Evolutionary conservation across 1,140 invertebrate genomes (phyloP), one percentile per base, ranked within the genome.

Genomic region (Anastatus disparis): DNA sequence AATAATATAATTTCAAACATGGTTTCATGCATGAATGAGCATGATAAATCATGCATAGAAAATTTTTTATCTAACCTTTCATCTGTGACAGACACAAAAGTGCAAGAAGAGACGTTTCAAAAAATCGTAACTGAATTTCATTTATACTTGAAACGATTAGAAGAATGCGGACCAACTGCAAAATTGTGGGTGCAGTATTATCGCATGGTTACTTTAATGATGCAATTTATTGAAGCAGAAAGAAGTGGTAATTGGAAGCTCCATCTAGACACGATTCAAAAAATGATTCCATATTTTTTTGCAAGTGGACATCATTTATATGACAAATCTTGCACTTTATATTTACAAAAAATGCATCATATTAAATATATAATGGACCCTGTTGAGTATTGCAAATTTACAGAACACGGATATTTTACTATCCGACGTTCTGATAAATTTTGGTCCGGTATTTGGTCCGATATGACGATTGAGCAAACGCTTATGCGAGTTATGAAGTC

Each of bases 361-460:
- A 53, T 78, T 8, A 38, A 76, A 55, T 38, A 35, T 63, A 75
- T 38, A 22, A 78, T 77, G 24, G 53, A 76, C 76, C 42, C 40
- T 38, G 38, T 64, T 27, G 80, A 85, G 67, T 79, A 72, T 70
- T 24, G 75, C 1, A 77, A 72, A 44, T 83, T 81, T 67, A 74
- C 71, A 29, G 15, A 55, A 29, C 22, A 55, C 13, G 76, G 76
- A 38, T 79, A 48, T 48, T 82, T 82, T 70, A 79, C 81, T 2
- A 77, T 82, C 29, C 40, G 61, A 26, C 22, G 72, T 9, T 46
- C 64, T 20, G 73, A 82, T 42, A 78, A 77, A 71, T 78, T 75
- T 59, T 82, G 77, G 76, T 70, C 68, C 55, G 80, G 80, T 0
- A 67, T 78, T 13, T 82, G 74, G 48, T 55, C 73, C 9, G 81